Evolutionary conservation across 2,113 vertebrate species (phyloP).

Genomic region (Limnothrissa miodon): DNA sequence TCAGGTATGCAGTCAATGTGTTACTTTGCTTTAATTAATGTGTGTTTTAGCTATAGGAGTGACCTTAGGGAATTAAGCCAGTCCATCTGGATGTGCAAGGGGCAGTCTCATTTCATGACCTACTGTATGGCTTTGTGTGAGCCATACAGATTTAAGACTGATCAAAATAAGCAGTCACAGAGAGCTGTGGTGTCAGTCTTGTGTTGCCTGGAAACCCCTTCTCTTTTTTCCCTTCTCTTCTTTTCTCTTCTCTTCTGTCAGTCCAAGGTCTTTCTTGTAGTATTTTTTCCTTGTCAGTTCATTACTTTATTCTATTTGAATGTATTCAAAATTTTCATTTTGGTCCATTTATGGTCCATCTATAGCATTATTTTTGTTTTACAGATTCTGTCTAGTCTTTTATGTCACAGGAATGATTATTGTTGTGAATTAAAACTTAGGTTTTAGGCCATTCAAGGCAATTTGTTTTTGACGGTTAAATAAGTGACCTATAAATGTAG

Average conservation of each 20-base stretch:
- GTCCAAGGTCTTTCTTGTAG: neutral
- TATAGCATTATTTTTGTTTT: too few relatives aligned
- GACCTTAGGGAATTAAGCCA: neutral
- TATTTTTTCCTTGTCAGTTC: neutral
- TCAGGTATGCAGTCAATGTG: neutral
- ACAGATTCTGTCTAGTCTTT: neutral
- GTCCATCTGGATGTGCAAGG: neutral
- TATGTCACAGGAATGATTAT: neutral
- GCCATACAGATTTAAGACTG: neutral
- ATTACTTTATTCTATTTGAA: neutral
- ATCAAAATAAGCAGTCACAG: neutral
- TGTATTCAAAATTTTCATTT: too few relatives aligned
- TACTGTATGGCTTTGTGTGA: neutral
- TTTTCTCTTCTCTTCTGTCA: neutral
- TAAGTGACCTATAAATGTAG: neutral
- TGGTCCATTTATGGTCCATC: too few relatives aligned
- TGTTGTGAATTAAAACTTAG: neutral
- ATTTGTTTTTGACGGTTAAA: neutral
- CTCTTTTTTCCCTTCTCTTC: neutral
- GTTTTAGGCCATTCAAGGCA: neutral
- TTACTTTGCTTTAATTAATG: neutral
- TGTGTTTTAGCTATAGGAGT: neutral
- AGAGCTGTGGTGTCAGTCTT: neutral
- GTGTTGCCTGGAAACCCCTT: neutral
- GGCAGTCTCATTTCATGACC: neutral